These are phyloP conservation scores for Lochmaea crataegi DNA, from an alignment of 2,888 invertebrate genomes.

Conservation along the genomic window DNA sequence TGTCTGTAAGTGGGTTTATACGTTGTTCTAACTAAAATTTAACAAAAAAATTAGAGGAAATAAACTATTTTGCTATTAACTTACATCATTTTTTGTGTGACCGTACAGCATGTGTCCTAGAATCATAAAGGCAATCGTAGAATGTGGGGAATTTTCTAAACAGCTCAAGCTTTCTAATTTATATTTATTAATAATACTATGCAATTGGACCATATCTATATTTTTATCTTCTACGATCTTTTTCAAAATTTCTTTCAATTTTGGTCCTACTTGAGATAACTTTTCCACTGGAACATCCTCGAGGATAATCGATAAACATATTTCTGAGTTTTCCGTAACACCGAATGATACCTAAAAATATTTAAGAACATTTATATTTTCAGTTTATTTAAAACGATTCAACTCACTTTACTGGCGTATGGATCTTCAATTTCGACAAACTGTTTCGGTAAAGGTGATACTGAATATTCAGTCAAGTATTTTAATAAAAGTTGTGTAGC, in stretches of 20 bases:
- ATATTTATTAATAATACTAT: slow-evolving; percentile 77
- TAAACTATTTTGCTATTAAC: slow-evolving; percentile 53
- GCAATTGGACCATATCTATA: slow-evolving; percentile 82
- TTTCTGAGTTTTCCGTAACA: slow-evolving; percentile 78
- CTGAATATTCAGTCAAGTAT: slow-evolving; percentile 88
- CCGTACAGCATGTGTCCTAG: slow-evolving; percentile 90
- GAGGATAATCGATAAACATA: slow-evolving; percentile 77
- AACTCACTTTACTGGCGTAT: slow-evolving; percentile 77
- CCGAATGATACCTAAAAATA: slow-evolving; percentile 73
- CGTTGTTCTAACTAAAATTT: slow-evolving; percentile 72
- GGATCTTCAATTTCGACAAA: slow-evolving; percentile 88
- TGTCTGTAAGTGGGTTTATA: slow-evolving; percentile 74
- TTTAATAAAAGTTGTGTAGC: slow-evolving; percentile 78
- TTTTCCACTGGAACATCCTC: slow-evolving; percentile 81
- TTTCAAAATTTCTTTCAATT: slow-evolving; percentile 67
- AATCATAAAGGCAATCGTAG: slow-evolving; percentile 79
- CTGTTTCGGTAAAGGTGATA: slow-evolving; percentile 84
- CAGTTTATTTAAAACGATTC: too few relatives aligned
- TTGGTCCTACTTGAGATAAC: slow-evolving; percentile 71
- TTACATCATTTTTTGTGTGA: slow-evolving; percentile 77
- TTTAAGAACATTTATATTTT: too few relatives aligned
- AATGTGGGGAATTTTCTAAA: slow-evolving; percentile 83
- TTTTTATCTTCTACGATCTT: slow-evolving; percentile 66
- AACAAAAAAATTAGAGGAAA: slow-evolving; percentile 18
- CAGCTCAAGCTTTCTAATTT: slow-evolving; percentile 76